Evolutionary conservation across 2,888 invertebrate species (phyloP).

Genomic region (Phrixothrix hirtus): DNA sequence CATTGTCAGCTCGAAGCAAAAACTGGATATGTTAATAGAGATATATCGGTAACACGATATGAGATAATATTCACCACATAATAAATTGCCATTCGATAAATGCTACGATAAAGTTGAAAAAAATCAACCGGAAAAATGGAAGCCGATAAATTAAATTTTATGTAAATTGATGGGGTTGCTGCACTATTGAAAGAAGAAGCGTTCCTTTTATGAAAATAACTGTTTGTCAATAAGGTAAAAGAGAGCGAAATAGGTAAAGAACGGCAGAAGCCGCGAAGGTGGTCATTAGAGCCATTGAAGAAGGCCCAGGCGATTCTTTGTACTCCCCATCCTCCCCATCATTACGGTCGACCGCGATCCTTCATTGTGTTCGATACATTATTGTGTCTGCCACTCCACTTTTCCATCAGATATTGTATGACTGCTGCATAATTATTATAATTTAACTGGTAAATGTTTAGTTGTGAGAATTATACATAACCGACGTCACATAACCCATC

Average conservation of each 20-base stretch:
- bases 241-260: slow-evolving; percentile 29
- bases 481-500: slow-evolving; percentile 13
- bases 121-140: background rate
- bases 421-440: slow-evolving; percentile 27
- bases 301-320: slow-evolving; percentile 36
- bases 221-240: slow-evolving; percentile 31
- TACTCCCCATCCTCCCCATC: slow-evolving; percentile 36
- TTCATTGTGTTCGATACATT: slow-evolving; percentile 28
- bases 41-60: slow-evolving; percentile 25
- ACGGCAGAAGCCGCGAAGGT: slow-evolving; percentile 37
- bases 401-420: slow-evolving; percentile 26
- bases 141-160: slow-evolving; percentile 1
- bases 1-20: slow-evolving; percentile 23
- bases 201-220: slow-evolving; percentile 33
- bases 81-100: slow-evolving; percentile 10
- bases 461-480: slow-evolving; percentile 14
- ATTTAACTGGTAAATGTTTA: slow-evolving; percentile 20
- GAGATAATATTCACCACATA: slow-evolving; percentile 19
- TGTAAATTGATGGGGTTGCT: too few species aligned
- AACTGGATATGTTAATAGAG: slow-evolving; percentile 21
- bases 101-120: slow-evolving; percentile 5
- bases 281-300: slow-evolving; percentile 44
- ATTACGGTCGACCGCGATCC: slow-evolving; percentile 38
- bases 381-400: slow-evolving; percentile 25
- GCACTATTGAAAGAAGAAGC: too few species aligned